Percentiles rank a stretch among this genome's conserved stretches.
phyloP scores from a whole-genome alignment of 2,797 vertebrate species.

The Falco biarmicus region DNA sequence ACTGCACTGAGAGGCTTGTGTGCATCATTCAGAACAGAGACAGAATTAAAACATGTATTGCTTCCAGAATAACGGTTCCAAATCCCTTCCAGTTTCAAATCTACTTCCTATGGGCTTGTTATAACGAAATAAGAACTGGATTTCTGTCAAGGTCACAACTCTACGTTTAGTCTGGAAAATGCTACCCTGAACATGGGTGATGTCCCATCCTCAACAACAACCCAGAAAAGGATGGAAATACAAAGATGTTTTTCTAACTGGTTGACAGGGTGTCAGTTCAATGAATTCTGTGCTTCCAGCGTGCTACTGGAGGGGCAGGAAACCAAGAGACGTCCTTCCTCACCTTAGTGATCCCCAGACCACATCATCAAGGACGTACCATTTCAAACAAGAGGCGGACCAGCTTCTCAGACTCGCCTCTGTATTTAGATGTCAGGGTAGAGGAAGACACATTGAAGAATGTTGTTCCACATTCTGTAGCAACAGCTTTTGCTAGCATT shows the following conservation, averaged over 20 bases:
- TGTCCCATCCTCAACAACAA: neutral
- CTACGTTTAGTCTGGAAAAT: neutral
- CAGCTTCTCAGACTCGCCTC: slow-evolving; percentile 97
- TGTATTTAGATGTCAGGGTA: slow-evolving; percentile 94
- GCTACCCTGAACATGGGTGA: neutral
- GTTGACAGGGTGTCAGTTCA: neutral
- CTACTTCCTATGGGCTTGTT: neutral
- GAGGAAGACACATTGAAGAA: slow-evolving; percentile 98
- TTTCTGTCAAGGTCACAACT: neutral
- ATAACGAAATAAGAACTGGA: neutral
- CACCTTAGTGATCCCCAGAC: neutral
- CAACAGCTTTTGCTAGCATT: slow-evolving; percentile 97
- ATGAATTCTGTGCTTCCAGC: neutral
- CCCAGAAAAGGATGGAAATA: neutral
- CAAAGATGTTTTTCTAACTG: neutral
- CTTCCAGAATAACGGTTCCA: neutral
- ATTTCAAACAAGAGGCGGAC: slow-evolving; percentile 98
- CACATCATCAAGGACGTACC: slow-evolving; percentile 75
- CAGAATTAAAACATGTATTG: neutral
- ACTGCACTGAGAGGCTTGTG: neutral
- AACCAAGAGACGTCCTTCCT: neutral
- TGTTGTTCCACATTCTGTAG: slow-evolving; percentile 96
- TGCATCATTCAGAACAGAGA: neutral
- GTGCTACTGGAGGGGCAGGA: neutral
- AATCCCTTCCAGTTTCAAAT: neutral